phyloP scores from a whole-genome alignment of 1,140 invertebrate genomes.

The Neotoxoptera formosana region DNA sequence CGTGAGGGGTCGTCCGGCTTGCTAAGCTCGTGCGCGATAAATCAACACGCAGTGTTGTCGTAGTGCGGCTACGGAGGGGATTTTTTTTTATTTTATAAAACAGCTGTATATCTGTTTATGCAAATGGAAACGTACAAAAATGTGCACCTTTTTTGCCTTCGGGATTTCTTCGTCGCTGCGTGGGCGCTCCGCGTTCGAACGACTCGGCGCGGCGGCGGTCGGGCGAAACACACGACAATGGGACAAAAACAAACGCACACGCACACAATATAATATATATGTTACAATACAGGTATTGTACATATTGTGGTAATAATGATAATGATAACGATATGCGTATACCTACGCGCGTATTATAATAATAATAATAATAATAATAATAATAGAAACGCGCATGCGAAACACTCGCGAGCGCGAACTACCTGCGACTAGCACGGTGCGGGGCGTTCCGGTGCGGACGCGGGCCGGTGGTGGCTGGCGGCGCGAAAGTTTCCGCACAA shows the following conservation, averaged over 20 bases:
- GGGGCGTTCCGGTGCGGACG: not conserved
- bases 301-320: too few species aligned
- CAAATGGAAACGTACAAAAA: not conserved
- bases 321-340: too few species aligned
- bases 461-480: not conserved
- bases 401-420: not conserved
- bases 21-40: not conserved
- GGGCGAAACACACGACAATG: not conserved
- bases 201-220: too few species aligned
- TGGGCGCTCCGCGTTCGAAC: too few species aligned
- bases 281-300: not conserved
- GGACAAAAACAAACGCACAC: not conserved
- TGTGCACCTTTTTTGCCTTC: not conserved
- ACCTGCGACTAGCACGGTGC: not conserved
- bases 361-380: too few species aligned
- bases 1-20: not conserved
- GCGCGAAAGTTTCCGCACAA: not conserved
- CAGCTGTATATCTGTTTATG: not conserved
- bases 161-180: not conserved
- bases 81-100: not conserved
- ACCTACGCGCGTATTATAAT: too few species aligned
- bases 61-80: not conserved
- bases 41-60: not conserved
- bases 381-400: not conserved
- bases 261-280: not conserved